Base-by-base conservation (phyloP, 2,888 invertebrate genomes). In the Schizotus pectinicornis region DNA sequence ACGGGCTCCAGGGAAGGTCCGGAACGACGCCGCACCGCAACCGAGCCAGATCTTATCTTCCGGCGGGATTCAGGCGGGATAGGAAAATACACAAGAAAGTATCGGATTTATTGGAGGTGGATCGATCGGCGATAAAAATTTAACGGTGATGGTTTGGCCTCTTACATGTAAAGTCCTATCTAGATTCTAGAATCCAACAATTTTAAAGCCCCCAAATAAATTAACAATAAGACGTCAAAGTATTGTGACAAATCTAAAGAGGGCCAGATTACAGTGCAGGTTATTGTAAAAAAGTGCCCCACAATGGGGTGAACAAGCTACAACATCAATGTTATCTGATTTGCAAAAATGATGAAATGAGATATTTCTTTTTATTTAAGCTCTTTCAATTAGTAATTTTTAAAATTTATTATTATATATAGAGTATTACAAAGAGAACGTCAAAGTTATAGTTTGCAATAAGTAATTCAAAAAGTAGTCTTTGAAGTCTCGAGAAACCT, bases 61-160 rank as follows among this genome's bases (percentile, higher is more conserved):
- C 14, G 46, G 38, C 34, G 53, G 42, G 34, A 48, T 48, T 8
- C 13, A 11, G 14, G 31, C 38, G 14, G 45, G 53, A 22, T 55
- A 57, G 50, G 45, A 50, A 56, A 56, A 51, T 56, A 56, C 46
- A 45, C 22, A 22, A 12, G 13, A 45, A 51, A 56, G 52, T 57
- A 57, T 57, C 52, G 45, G 43, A 56, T 56, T 56, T 56, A 56
- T 56, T 49, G 38, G 47, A 14, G 43, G 33, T 36, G 35, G 12
- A 30, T 42, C 43, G 55, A 56, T 49, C 36, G 37, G 39, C 43
- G 55, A 56, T 56, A 56, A 56, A 56, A 35, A 3, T 47, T 54
- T 54, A 47, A 41, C 47, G 41, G 37, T 34, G 22, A 31, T 43
- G n/a, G n/a, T 39, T 32, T 47, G 14, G 38, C 30, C 43, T 12